These are phyloP conservation scores for Theocolax elegans DNA, from an alignment of 1,140 invertebrate genomes.

Conservation along the genomic window DNA sequence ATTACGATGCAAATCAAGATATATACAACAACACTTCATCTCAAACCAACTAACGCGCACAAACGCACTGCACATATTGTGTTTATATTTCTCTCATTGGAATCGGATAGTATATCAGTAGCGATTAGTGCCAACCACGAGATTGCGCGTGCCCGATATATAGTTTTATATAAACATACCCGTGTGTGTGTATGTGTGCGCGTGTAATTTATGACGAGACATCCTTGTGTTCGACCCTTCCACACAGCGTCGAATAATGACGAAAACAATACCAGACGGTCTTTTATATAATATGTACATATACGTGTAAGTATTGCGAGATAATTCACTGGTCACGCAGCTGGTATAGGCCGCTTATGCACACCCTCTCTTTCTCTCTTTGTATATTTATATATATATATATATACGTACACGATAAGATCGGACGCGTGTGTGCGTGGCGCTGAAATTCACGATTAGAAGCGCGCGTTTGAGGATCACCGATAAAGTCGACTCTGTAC, in stretches of 20 bases:
- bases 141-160: too few species aligned
- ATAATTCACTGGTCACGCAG: constrained; percentile 19
- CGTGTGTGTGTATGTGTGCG: too few species aligned
- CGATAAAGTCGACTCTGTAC: background rate
- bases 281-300: constrained; percentile 23
- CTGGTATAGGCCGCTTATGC: constrained; percentile 1
- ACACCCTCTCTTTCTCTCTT: background rate
- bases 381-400: background rate
- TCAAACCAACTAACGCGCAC: too few species aligned
- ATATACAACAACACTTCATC: too few species aligned
- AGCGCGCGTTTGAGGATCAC: background rate
- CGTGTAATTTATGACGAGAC: too few species aligned
- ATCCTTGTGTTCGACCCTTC: too few species aligned
- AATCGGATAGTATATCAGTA: too few species aligned
- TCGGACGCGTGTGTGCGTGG: background rate
- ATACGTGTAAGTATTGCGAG: constrained; percentile 9
- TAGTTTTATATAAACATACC: too few species aligned
- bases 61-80: too few species aligned
- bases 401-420: background rate
- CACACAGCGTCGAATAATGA: constrained; percentile 29
- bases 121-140: too few species aligned
- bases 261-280: constrained; percentile 1
- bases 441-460: constrained; percentile 14
- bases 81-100: too few species aligned
- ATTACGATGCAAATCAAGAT: too few species aligned